These are phyloP conservation scores for Drosophila yooni DNA, from an alignment of 2,888 invertebrate genomes.

Conservation along the genomic window DNA sequence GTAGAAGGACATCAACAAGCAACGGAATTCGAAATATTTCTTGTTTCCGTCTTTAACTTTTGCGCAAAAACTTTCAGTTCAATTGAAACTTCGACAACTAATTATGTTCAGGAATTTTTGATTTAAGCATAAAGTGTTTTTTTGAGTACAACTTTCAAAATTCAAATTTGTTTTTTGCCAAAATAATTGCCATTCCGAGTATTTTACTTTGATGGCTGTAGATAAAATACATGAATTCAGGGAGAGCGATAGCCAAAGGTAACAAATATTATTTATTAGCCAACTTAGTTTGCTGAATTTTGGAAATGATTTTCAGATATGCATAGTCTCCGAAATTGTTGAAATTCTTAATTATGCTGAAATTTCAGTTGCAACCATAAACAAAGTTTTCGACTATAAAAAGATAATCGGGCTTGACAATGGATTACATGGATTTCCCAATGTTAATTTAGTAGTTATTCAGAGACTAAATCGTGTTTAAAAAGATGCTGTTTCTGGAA, in stretches of 20 bases:
- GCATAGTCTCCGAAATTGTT: background rate
- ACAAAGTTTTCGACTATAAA: background rate
- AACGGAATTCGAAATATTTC: constrained; percentile 19
- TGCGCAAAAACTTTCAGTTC: constrained; percentile 1
- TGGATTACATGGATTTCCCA: background rate
- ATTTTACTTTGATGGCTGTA: background rate
- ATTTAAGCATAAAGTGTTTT: constrained; percentile 9
- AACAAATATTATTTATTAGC: background rate
- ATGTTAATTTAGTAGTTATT: background rate
- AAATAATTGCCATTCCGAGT: background rate
- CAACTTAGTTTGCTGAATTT: background rate
- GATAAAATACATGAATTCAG: background rate
- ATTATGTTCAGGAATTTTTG: constrained; percentile 19
- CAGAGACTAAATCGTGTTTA: background rate
- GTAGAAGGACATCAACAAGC: constrained; percentile 6
- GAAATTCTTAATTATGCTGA: background rate
- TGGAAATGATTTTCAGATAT: background rate
- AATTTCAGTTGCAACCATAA: background rate
- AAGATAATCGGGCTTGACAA: background rate
- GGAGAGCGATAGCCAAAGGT: background rate
- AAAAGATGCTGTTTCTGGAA: background rate
- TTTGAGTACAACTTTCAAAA: constrained; percentile 7
- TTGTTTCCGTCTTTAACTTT: constrained; percentile 4
- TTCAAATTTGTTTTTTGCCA: background rate
- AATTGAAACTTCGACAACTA: constrained; percentile 22